Percentiles rank a stretch among this genome's conserved stretches.
phyloP scores from a whole-genome alignment of 2,797 vertebrate genomes.

The Loris lydekkerianus region DNA sequence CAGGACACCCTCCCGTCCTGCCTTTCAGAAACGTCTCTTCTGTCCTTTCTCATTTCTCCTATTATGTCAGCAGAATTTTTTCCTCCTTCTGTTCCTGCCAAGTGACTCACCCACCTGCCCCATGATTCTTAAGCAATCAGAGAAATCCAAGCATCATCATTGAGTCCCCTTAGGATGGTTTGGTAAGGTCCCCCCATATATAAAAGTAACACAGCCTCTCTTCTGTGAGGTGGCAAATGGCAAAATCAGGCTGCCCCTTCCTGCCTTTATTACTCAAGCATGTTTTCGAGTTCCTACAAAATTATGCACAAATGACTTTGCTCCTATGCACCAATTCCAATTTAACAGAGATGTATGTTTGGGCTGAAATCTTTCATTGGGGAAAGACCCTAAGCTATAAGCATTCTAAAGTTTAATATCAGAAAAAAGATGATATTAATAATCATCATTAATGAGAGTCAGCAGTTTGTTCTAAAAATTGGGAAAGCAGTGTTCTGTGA shows the following conservation, averaged over 20 bases:
- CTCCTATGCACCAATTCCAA: not conserved
- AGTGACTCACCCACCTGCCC: not conserved
- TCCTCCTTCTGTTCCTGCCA: not conserved
- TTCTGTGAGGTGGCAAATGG: not conserved
- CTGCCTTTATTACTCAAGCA: not conserved
- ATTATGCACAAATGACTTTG: not conserved
- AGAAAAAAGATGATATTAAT: slow-evolving; percentile 38
- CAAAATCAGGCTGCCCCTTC: not conserved
- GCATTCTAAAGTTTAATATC: not conserved
- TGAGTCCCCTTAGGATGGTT: not conserved
- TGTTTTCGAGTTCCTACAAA: slow-evolving; percentile 4
- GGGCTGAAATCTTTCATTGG: not conserved
- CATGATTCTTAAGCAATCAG: not conserved
- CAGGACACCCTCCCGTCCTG: too few relatives aligned
- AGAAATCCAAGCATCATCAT: not conserved
- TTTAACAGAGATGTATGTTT: not conserved
- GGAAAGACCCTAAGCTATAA: not conserved
- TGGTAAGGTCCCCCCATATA: not conserved
- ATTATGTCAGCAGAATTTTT: not conserved
- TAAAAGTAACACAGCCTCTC: not conserved
- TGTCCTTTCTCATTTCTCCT: not conserved
- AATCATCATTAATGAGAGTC: not conserved
- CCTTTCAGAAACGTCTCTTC: not conserved
- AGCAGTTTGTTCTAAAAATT: slow-evolving; percentile 18
- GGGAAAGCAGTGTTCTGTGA: not conserved